Percentiles rank a stretch among this genome's conserved stretches.
phyloP scores from a whole-genome alignment of 2,888 invertebrate genomes.

The Gasteruption jaculator region DNA sequence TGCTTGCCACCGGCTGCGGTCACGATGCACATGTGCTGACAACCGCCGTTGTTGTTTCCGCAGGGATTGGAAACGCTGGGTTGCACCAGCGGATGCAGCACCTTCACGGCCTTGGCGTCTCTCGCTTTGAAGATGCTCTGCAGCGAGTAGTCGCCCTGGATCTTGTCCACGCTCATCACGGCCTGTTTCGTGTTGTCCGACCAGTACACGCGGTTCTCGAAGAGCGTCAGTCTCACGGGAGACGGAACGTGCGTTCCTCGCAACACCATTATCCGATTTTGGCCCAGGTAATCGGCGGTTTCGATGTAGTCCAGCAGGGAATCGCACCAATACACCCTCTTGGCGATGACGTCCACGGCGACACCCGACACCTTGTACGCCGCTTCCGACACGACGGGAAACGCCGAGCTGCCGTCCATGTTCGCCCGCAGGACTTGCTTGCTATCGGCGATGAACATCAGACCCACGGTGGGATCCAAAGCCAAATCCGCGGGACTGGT shows the following conservation, averaged over 20 bases:
- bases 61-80: constrained; percentile 72
- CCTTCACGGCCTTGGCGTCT: constrained; percentile 80
- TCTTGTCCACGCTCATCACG: constrained; percentile 83
- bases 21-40: constrained; percentile 91
- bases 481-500: constrained; percentile 89
- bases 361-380: constrained; percentile 92
- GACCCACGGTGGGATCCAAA: constrained; percentile 85
- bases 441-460: constrained; percentile 83
- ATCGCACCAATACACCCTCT: constrained; percentile 95
- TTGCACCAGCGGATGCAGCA: constrained; percentile 76
- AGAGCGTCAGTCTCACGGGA: constrained; percentile 76
- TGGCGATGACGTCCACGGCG: constrained; percentile 83
- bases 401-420: constrained; percentile 88
- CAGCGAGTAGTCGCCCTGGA: constrained; percentile 73
- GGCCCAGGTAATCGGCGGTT: constrained; percentile 89
- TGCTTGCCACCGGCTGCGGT: constrained; percentile 65
- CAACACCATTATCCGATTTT: constrained; percentile 73
- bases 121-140: constrained; percentile 76
- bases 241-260: constrained; percentile 82
- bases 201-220: constrained; percentile 87
- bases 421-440: constrained; percentile 81
- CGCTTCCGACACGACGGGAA: constrained; percentile 84
- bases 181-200: constrained; percentile 88
- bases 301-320: constrained; percentile 93
- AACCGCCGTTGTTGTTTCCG: constrained; percentile 81